phyloP scores from a whole-genome alignment of 2,797 vertebrate genomes.

The Gouania willdenowi region DNA sequence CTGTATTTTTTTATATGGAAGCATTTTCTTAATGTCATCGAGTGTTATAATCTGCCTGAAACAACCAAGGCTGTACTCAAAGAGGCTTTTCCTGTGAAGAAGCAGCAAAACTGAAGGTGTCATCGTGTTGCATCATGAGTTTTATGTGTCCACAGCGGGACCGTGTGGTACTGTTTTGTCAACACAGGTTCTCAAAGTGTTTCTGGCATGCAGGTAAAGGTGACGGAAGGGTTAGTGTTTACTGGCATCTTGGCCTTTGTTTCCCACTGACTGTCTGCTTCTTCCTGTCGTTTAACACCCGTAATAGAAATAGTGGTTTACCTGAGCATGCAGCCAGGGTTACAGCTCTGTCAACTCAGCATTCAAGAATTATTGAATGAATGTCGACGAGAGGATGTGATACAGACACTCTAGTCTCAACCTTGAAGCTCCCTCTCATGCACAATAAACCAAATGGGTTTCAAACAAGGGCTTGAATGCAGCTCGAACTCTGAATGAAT shows the following conservation, averaged over 20 bases:
- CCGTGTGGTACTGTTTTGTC: slow-evolving; percentile 57
- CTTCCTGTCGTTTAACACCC: neutral
- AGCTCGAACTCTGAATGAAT: neutral
- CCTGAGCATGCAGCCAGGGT: slow-evolving; percentile 1
- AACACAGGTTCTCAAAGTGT: slow-evolving; percentile 63
- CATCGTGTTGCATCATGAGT: slow-evolving; percentile 19
- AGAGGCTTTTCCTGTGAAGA: too few species aligned
- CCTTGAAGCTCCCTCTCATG: neutral
- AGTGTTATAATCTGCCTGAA: too few species aligned
- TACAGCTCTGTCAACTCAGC: slow-evolving; percentile 2
- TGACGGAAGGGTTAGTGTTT: slow-evolving; percentile 4
- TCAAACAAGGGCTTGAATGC: slow-evolving; percentile 2
- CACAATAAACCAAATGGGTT: neutral
- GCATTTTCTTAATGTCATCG: too few species aligned
- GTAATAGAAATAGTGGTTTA: neutral
- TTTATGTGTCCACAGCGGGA: slow-evolving; percentile 25
- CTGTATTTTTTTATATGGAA: too few species aligned
- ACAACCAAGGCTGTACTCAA: too few species aligned
- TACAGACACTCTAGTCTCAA: neutral
- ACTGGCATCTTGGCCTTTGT: slow-evolving; percentile 14
- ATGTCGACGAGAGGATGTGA: neutral
- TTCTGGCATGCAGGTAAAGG: slow-evolving; percentile 10
- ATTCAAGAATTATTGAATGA: slow-evolving; percentile 1
- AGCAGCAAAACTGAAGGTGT: slow-evolving; percentile 15
- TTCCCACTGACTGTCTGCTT: neutral